phyloP scores from a whole-genome alignment of 2,797 vertebrate genomes.

The Chromis chromis region DNA sequence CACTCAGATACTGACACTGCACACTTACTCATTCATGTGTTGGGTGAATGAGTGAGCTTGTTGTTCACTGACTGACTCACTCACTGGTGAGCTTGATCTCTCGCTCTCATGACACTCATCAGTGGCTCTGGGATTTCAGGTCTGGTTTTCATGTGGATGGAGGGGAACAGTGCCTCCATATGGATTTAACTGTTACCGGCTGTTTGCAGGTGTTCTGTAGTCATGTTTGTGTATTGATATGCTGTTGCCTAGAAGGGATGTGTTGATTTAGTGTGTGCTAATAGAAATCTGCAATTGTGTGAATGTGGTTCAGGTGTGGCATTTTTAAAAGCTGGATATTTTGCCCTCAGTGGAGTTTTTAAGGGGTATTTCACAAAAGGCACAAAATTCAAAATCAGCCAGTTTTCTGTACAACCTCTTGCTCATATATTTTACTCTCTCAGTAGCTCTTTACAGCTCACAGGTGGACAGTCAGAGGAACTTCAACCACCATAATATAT shows the following conservation, averaged over 20 bases:
- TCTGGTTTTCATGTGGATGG: conserved; percentile 6
- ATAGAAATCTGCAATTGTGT: neutral
- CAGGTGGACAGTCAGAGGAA: neutral
- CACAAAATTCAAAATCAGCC: neutral
- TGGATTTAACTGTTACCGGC: conserved; percentile 5
- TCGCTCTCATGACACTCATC: conserved; percentile 17
- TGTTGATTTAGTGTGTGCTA: neutral
- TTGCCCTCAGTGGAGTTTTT: neutral
- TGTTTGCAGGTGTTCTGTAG: neutral
- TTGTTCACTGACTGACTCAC: conserved; percentile 40
- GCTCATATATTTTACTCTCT: neutral
- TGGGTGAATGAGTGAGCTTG: conserved; percentile 45
- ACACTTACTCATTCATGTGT: conserved; percentile 38
- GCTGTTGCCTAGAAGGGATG: neutral
- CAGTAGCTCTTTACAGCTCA: neutral
- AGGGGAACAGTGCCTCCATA: neutral
- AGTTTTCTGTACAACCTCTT: neutral
- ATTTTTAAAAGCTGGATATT: neutral
- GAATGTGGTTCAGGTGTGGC: neutral
- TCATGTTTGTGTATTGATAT: neutral
- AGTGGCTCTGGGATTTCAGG: neutral
- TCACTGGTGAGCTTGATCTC: conserved; percentile 20
- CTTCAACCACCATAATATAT: neutral
- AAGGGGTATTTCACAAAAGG: neutral
- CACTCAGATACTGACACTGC: conserved; percentile 4